phyloP scores from a whole-genome alignment of 2,888 invertebrate genomes.

The Sipha maydis region DNA sequence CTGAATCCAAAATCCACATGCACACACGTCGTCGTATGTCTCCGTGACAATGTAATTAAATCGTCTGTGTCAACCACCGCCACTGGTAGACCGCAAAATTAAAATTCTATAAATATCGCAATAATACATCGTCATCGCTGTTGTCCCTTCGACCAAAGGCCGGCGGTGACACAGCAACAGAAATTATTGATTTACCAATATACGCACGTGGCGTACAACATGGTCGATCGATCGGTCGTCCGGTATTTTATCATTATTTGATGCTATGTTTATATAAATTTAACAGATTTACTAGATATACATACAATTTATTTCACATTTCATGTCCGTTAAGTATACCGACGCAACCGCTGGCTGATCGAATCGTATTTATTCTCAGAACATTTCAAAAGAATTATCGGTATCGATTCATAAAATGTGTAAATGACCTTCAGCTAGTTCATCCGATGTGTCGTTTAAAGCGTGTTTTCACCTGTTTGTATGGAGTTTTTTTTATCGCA shows the following conservation, averaged over 20 bases:
- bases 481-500: not conserved
- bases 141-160: not conserved
- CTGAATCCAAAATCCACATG: not conserved
- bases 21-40: slow-evolving; percentile 4
- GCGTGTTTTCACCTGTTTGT: not conserved
- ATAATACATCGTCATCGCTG: not conserved
- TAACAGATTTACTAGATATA: not conserved
- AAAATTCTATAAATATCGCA: slow-evolving; percentile 52
- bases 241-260: too few species aligned
- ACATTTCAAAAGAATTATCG: not conserved
- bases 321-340: not conserved
- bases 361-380: not conserved
- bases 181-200: too few species aligned
- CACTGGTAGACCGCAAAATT: slow-evolving; percentile 52
- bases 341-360: not conserved
- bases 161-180: too few species aligned
- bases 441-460: not conserved
- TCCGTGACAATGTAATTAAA: slow-evolving; percentile 55
- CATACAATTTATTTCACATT: not conserved
- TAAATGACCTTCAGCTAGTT: not conserved
- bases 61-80: slow-evolving; percentile 19
- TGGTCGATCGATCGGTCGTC: too few species aligned
- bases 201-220: too few species aligned
- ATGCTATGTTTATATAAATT: not conserved
- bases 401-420: not conserved